Evolutionary conservation across 2,888 invertebrate species (phyloP).

Genomic region (Amblyjoppa fuscipennis): DNA sequence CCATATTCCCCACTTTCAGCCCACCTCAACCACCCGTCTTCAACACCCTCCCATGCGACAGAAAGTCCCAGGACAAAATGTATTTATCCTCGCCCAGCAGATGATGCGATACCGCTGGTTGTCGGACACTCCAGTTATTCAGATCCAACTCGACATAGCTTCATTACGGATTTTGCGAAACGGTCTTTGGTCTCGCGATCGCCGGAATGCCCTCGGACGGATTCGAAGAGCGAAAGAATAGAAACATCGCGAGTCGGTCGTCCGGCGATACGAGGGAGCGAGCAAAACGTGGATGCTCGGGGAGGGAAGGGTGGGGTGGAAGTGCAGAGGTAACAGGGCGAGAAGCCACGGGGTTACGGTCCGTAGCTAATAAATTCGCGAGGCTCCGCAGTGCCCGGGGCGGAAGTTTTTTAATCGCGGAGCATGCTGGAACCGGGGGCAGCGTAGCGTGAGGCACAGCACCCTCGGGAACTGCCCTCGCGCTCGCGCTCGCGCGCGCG

Average conservation of each 20-base stretch:
- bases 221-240: slow-evolving; percentile 9
- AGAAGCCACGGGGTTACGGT: slow-evolving; percentile 70
- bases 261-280: neutral
- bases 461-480: slow-evolving; percentile 82
- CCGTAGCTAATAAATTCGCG: slow-evolving; percentile 82
- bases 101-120: neutral
- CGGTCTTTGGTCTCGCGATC: slow-evolving; percentile 40
- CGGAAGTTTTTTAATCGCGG: slow-evolving; percentile 83
- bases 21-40: too few species aligned
- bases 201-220: slow-evolving; percentile 47
- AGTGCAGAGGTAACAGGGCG: slow-evolving; percentile 66
- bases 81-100: slow-evolving; percentile 17
- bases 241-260: neutral
- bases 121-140: slow-evolving; percentile 24
- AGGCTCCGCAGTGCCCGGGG: slow-evolving; percentile 81
- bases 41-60: neutral
- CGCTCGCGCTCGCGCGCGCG: slow-evolving; percentile 53
- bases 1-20: too few species aligned
- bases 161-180: slow-evolving; percentile 55
- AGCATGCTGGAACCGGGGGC: slow-evolving; percentile 77
- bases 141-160: slow-evolving; percentile 43
- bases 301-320: slow-evolving; percentile 27
- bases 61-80: slow-evolving; percentile 38
- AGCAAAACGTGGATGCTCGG: neutral
- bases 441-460: slow-evolving; percentile 82